Evolutionary conservation across 2,888 invertebrate genomes (phyloP).

Genomic region (Linhomoeus sp.): DNA sequence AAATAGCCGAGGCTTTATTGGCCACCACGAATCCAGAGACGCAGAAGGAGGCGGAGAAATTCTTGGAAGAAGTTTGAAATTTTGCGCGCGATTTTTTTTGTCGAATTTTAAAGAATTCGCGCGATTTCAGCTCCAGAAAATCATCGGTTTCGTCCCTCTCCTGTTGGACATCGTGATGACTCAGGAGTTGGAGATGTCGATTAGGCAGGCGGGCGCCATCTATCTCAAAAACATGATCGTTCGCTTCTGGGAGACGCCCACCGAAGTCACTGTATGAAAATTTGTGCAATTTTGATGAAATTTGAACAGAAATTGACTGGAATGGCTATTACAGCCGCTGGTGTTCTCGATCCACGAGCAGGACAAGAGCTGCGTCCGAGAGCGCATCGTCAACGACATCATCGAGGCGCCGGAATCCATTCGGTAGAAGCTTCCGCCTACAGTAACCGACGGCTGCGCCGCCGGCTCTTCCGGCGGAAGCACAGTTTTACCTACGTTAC

Average conservation of each 20-base stretch:
- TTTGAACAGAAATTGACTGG: too few species aligned
- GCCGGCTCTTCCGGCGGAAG: too few species aligned
- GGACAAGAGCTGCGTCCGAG: constrained; percentile 74
- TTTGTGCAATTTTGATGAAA: too few species aligned
- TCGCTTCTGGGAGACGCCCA: constrained; percentile 49
- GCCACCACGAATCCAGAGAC: too few species aligned
- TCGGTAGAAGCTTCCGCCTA: too few species aligned
- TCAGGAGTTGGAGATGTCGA: constrained; percentile 61
- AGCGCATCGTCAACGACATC: constrained; percentile 82
- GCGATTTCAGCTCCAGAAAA: constrained; percentile 61
- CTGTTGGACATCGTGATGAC: constrained; percentile 81
- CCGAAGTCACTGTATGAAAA: too few species aligned
- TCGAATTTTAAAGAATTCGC: too few species aligned
- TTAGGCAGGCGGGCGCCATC: constrained; percentile 73
- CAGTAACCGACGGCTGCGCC: too few species aligned
- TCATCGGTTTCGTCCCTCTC: constrained; percentile 83
- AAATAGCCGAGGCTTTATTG: too few species aligned
- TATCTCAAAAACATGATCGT: constrained; percentile 84
- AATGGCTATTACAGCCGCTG: constrained; percentile 9
- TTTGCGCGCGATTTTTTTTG: not conserved
- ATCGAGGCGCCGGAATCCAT: constrained; percentile 79
- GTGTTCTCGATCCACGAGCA: constrained; percentile 83
- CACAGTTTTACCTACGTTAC: too few species aligned
- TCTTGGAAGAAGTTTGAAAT: not conserved
- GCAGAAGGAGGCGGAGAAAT: not conserved